Evolutionary conservation across 1,140 invertebrate species (phyloP).

Genomic region (Diabrotica virgifera): DNA sequence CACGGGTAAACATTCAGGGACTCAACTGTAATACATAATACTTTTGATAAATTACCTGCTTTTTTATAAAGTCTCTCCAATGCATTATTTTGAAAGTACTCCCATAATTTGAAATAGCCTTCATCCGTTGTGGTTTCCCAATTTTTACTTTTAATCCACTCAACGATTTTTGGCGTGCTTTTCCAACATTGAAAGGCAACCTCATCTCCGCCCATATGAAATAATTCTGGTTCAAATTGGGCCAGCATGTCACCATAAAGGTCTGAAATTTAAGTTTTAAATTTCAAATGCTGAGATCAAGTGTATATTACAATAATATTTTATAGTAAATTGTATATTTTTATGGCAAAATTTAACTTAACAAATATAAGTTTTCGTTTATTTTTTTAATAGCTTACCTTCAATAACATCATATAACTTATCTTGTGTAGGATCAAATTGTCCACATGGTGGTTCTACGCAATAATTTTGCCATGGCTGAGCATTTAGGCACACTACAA

Average conservation of each 20-base stretch:
- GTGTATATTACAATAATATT: too few relatives aligned
- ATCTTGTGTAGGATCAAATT: slow-evolving; percentile 74
- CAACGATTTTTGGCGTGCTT: slow-evolving; percentile 59
- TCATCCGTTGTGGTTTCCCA: slow-evolving; percentile 56
- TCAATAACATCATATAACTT: slow-evolving; percentile 70
- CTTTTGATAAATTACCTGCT: slow-evolving; percentile 11
- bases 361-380: too few relatives aligned
- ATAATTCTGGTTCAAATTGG: slow-evolving; percentile 69
- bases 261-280: slow-evolving; percentile 28
- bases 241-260: slow-evolving; percentile 52
- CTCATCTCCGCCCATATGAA: slow-evolving; percentile 89
- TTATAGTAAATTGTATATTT: too few relatives aligned
- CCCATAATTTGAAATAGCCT: slow-evolving; percentile 74
- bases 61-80: slow-evolving; percentile 57
- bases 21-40: too few relatives aligned
- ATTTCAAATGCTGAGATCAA: too few relatives aligned
- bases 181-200: slow-evolving; percentile 75
- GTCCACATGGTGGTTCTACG: slow-evolving; percentile 84
- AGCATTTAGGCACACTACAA: slow-evolving; percentile 65
- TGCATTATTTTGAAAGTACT: slow-evolving; percentile 68
- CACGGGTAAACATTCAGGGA: too few relatives aligned
- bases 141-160: slow-evolving; percentile 66
- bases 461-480: slow-evolving; percentile 76
- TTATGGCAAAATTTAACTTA: too few relatives aligned
- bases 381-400: slow-evolving; percentile 45